phyloP scores from a whole-genome alignment of 2,113 vertebrate genomes.

The Puntigrus tetrazona region DNA sequence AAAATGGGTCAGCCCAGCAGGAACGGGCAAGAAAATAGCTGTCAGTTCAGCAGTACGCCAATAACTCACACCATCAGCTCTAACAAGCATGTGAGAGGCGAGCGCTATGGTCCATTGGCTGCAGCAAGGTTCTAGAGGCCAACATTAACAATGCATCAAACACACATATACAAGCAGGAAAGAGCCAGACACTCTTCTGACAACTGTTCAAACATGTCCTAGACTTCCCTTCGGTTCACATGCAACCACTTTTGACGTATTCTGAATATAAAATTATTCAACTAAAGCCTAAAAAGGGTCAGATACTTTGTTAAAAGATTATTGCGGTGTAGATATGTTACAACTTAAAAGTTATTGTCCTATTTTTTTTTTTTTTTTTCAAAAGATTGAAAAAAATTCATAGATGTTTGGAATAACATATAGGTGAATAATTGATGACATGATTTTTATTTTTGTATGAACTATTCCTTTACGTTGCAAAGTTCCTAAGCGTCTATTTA shows the following conservation, averaged over 20 bases:
- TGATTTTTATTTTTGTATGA: neutral
- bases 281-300: neutral
- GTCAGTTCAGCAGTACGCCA: constrained; percentile 17
- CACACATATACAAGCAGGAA: constrained; percentile 1
- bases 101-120: constrained; percentile 8
- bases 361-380: neutral
- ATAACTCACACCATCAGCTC: constrained; percentile 33
- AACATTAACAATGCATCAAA: constrained; percentile 36
- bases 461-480: neutral
- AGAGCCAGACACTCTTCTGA: neutral
- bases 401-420: neutral
- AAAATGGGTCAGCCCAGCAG: constrained; percentile 22
- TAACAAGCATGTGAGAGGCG: constrained; percentile 19
- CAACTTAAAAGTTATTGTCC: neutral
- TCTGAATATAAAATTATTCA: neutral
- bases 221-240: neutral
- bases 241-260: neutral
- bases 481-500: neutral
- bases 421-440: neutral
- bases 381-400: neutral
- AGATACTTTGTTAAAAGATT: neutral
- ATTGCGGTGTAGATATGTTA: neutral
- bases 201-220: constrained; percentile 7
- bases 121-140: constrained; percentile 5
- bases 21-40: constrained; percentile 16